Conservation (phyloP, 2,113 vertebrate species). For the Ondatra zibethicus region DNA sequence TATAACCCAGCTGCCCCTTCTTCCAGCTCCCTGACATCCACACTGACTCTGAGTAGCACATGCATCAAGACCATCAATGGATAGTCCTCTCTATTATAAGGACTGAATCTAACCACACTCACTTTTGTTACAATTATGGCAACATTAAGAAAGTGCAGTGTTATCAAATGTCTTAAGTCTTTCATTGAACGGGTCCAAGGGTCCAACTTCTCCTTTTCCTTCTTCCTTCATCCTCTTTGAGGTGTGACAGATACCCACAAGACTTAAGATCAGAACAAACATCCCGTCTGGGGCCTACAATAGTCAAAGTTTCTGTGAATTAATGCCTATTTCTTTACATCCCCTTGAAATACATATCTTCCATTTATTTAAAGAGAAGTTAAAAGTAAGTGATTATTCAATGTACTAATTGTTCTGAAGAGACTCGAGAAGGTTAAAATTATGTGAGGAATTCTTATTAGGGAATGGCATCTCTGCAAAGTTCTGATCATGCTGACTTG, state of each 20-base stretch:
- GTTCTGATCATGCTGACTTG: neutral
- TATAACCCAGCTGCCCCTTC: neutral
- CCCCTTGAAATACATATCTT: neutral
- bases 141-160: neutral
- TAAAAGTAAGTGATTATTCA: neutral
- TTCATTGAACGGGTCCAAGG: neutral
- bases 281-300: neutral
- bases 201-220: neutral
- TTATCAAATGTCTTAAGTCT: neutral
- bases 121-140: slow-evolving; percentile 35
- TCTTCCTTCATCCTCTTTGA: neutral
- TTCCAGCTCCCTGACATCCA: neutral
- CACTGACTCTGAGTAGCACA: neutral
- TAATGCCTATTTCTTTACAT: neutral
- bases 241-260: neutral
- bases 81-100: neutral
- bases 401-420: neutral
- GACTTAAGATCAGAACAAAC: neutral
- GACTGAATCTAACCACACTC: neutral
- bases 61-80: neutral
- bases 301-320: neutral
- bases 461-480: neutral
- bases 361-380: neutral
- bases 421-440: neutral
- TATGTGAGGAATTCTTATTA: neutral